A percentile compares a stretch with the other conserved stretches of the same genome.
Evolutionary conservation across 2,888 invertebrate species (phyloP).

Genomic region (Eubasilissa splendida): DNA sequence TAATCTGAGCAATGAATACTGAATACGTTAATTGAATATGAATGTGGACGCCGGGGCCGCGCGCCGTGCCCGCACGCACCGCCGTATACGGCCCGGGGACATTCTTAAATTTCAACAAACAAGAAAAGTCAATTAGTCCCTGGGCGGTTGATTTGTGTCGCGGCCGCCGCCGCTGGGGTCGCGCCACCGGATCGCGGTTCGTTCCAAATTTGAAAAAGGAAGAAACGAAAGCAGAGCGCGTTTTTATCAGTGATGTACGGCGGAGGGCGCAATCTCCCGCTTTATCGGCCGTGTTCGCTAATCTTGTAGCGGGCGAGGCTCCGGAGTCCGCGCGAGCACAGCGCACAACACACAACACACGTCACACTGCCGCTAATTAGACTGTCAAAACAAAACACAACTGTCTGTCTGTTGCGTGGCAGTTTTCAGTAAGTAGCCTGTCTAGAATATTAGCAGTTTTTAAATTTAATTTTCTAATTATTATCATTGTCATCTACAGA

Average conservation of each 20-base stretch:
- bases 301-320: slow-evolving; percentile 8
- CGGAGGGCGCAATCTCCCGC: slow-evolving; percentile 8
- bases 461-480: too few species aligned
- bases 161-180: slow-evolving; percentile 8
- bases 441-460: too few species aligned
- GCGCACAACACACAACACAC: not conserved
- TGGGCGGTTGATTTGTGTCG: slow-evolving; percentile 51
- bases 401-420: too few species aligned
- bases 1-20: slow-evolving; percentile 32
- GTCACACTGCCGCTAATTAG: slow-evolving; percentile 3
- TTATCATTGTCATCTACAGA: too few species aligned
- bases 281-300: slow-evolving; percentile 21
- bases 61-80: slow-evolving; percentile 24
- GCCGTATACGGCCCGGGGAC: slow-evolving; percentile 57
- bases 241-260: slow-evolving; percentile 30
- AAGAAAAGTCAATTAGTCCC: slow-evolving; percentile 74
- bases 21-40: slow-evolving; percentile 39
- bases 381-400: not conserved
- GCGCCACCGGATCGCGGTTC: slow-evolving; percentile 7
- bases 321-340: not conserved
- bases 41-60: slow-evolving; percentile 8
- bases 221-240: not conserved
- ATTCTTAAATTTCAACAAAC: slow-evolving; percentile 63
- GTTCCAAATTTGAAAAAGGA: slow-evolving; percentile 19
- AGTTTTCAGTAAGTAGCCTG: too few species aligned